Conservation (phyloP, 1,140 invertebrate species). For the Macrobrachium nipponense region DNA sequence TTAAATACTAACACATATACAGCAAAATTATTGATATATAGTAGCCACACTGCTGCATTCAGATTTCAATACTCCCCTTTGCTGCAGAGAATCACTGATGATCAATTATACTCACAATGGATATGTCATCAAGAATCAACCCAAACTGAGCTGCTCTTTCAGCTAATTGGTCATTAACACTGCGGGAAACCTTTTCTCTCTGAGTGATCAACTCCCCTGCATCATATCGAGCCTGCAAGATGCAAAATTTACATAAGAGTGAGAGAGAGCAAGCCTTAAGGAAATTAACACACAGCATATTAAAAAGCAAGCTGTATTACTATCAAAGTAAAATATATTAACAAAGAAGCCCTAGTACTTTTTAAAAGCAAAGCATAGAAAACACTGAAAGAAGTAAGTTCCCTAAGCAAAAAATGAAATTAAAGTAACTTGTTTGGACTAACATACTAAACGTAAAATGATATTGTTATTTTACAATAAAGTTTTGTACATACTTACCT, state of each 20-base stretch:
- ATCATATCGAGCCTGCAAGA: conserved; percentile 90
- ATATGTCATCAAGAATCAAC: conserved; percentile 98
- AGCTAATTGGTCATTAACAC: conserved; percentile 91
- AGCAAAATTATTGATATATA: not conserved
- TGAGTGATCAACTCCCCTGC: conserved; percentile 99
- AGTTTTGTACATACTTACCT: too few relatives aligned
- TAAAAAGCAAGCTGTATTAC: too few relatives aligned
- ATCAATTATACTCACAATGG: conserved; percentile 73
- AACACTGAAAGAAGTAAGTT: not conserved
- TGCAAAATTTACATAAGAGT: not conserved
- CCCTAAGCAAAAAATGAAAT: too few relatives aligned
- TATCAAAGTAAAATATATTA: too few relatives aligned
- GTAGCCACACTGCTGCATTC: not conserved
- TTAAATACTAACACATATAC: too few relatives aligned
- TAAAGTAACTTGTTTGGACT: too few relatives aligned
- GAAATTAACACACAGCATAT: too few relatives aligned
- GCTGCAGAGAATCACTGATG: too few relatives aligned
- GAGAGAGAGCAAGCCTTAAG: not conserved
- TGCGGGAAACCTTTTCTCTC: conserved; percentile 96
- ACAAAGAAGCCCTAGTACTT: too few relatives aligned
- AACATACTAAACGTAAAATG: too few relatives aligned
- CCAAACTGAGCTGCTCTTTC: conserved; percentile 96
- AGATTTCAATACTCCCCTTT: not conserved
- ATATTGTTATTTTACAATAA: too few relatives aligned
- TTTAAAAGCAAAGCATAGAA: too few relatives aligned